Percentiles rank a stretch among this genome's conserved stretches.
Evolutionary conservation across 2,888 invertebrate species (phyloP).

Genomic region (Nycteola revayana): DNA sequence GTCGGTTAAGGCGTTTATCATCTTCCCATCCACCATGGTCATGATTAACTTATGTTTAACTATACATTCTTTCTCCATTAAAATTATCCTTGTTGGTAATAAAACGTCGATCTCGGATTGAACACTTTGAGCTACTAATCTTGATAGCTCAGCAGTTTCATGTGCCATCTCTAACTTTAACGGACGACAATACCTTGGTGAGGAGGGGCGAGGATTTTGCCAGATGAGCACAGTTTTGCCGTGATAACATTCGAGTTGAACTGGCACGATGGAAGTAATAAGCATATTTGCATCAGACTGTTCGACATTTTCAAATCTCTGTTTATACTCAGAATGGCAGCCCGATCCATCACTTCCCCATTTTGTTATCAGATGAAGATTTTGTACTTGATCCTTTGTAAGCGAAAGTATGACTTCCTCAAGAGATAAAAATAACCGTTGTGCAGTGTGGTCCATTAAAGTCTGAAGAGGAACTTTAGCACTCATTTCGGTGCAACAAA

Average conservation of each 20-base stretch:
- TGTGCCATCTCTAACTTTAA: too few species aligned
- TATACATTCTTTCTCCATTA: background rate
- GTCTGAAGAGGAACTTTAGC: background rate
- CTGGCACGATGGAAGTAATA: background rate
- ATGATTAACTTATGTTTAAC: slow-evolving; percentile 6
- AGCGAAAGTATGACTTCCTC: background rate
- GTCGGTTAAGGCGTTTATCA: too few species aligned
- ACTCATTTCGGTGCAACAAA: background rate
- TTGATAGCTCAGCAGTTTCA: background rate
- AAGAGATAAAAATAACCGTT: background rate
- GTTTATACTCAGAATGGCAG: background rate
- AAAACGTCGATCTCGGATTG: background rate
- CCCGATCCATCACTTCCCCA: slow-evolving; percentile 1
- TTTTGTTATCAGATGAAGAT: background rate
- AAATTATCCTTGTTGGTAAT: background rate
- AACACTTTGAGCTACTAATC: background rate
- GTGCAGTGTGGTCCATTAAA: background rate
- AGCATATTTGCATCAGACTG: background rate
- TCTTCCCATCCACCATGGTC: slow-evolving; percentile 24
- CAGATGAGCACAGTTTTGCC: background rate
- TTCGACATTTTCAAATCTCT: background rate
- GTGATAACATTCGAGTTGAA: background rate
- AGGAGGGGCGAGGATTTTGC: background rate
- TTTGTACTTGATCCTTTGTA: background rate
- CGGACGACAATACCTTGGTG: background rate